phyloP scores from a whole-genome alignment of 2,888 invertebrate species.

The Patella ulyssiponensis region DNA sequence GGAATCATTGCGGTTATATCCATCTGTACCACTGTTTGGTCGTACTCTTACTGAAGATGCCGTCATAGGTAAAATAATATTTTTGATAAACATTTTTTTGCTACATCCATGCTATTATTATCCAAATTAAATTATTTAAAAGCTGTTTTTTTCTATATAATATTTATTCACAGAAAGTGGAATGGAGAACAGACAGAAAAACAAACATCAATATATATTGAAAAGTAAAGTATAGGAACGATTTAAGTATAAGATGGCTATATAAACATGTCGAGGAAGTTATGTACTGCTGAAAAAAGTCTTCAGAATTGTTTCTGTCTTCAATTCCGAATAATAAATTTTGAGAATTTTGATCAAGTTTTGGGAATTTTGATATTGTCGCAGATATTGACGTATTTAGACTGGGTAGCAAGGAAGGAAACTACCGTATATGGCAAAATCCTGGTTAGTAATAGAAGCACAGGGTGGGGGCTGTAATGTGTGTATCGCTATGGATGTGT shows the following conservation, averaged over 20 bases:
- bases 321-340: conserved; percentile 62
- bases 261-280: not conserved
- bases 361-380: too few relatives aligned
- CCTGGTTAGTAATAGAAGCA: too few relatives aligned
- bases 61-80: conserved; percentile 27
- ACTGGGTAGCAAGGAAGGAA: too few relatives aligned
- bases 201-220: too few relatives aligned
- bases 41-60: conserved; percentile 69
- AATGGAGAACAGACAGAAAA: too few relatives aligned
- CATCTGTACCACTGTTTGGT: conserved; percentile 74
- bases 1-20: conserved; percentile 73
- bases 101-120: too few relatives aligned
- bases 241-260: not conserved
- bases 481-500: not conserved
- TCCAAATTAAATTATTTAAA: not conserved
- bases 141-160: not conserved
- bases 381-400: too few relatives aligned
- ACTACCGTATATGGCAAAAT: too few relatives aligned
- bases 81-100: too few relatives aligned
- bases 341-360: conserved; percentile 53
- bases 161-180: too few relatives aligned
- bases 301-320: conserved; percentile 19
- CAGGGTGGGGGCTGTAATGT: not conserved
- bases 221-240: too few relatives aligned
- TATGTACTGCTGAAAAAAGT: not conserved